A percentile compares a stretch with the other conserved stretches of the same genome.
phyloP scores from a whole-genome alignment of 2,888 invertebrate species.

The Caenorhabditis sinica region DNA sequence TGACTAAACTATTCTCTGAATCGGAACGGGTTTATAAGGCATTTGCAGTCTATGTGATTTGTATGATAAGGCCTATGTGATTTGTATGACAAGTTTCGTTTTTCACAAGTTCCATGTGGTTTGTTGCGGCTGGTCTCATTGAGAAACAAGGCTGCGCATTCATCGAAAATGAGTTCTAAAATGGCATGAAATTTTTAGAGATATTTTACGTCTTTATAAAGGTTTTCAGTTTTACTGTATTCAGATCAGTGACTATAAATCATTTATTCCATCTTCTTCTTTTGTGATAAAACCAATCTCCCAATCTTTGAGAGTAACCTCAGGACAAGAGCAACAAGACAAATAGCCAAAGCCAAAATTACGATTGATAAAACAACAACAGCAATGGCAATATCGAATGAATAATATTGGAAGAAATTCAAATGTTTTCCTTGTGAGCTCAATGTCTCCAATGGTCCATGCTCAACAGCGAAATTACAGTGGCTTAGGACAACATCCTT shows the following conservation, averaged over 20 bases:
- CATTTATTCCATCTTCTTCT: conserved; percentile 35
- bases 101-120: not conserved
- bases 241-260: no score
- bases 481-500: conserved; percentile 64
- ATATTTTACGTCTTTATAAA: no score
- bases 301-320: not conserved
- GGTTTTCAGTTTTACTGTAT: no score
- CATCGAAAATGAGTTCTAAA: no score
- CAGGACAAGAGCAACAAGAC: not conserved
- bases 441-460: conserved; percentile 46
- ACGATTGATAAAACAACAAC: conserved; percentile 6
- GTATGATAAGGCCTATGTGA: conserved; percentile 19
- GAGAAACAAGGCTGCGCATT: no score
- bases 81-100: not conserved
- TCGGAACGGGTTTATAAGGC: not conserved
- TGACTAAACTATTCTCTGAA: not conserved
- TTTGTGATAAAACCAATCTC: not conserved
- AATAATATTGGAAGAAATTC: conserved; percentile 60
- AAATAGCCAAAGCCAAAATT: not conserved
- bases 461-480: conserved; percentile 55
- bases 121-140: no score
- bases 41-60: conserved; percentile 2
- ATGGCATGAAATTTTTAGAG: no score
- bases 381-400: conserved; percentile 44
- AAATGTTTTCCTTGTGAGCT: conserved; percentile 55